A percentile compares a stretch with the other conserved stretches of the same genome.
phyloP scores from a whole-genome alignment of 2,797 vertebrate species.

The Rhynchotus rufescens region DNA sequence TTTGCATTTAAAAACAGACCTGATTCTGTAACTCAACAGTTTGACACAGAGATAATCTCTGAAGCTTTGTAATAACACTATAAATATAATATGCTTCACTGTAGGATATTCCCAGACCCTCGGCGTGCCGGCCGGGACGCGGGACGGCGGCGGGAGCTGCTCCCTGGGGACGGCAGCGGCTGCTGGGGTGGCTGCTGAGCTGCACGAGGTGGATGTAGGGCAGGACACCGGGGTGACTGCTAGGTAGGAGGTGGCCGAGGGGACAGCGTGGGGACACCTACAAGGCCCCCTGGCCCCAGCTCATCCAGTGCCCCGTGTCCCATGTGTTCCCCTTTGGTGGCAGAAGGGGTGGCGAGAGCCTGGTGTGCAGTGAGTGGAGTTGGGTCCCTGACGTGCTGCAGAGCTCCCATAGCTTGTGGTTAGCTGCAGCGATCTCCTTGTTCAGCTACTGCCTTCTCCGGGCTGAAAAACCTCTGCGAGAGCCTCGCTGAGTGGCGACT shows the following conservation, averaged over 20 bases:
- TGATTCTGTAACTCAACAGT: background rate
- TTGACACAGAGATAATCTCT: background rate
- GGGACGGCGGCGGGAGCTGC: too few relatives aligned
- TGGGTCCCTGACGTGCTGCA: too few relatives aligned
- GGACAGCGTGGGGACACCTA: too few relatives aligned
- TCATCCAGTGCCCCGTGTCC: rapidly evolving
- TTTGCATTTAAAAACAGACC: background rate
- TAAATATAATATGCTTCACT: background rate
- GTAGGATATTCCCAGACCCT: background rate
- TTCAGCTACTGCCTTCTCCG: background rate
- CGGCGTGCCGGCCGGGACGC: background rate
- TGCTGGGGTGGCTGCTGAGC: too few relatives aligned
- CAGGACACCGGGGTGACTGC: too few relatives aligned
- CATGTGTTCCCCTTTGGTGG: background rate
- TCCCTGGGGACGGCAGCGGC: too few relatives aligned
- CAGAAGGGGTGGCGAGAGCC: too few relatives aligned
- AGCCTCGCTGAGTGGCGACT: background rate
- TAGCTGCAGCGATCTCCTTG: background rate
- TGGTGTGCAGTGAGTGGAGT: background rate
- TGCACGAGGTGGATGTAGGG: too few relatives aligned
- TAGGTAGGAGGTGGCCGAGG: too few relatives aligned
- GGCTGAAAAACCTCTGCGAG: background rate
- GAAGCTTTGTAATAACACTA: background rate
- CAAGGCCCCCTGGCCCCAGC: too few relatives aligned
- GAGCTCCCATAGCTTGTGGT: background rate